phyloP scores from a whole-genome alignment of 2,797 vertebrate species.

The Octomys mimax region DNA sequence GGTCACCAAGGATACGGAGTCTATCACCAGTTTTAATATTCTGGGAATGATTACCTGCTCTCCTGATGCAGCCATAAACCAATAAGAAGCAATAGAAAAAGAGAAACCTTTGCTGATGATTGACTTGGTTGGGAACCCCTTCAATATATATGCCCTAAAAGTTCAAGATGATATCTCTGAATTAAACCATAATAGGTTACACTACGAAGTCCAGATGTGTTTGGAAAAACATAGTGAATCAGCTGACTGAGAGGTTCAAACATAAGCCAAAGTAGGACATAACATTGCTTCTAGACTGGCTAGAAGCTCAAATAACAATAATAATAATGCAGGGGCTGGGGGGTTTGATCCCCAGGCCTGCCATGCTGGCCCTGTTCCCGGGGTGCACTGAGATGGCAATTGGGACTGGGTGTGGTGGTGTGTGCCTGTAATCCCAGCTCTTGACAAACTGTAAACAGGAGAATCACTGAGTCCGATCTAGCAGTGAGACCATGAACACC shows the following conservation, averaged over 20 bases:
- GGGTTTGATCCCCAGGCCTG: no score
- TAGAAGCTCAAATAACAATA: conserved; percentile 89
- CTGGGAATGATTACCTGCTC: conserved; percentile 89
- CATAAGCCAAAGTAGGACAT: conserved; percentile 92
- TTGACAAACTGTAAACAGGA: no score
- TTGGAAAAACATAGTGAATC: conserved; percentile 89
- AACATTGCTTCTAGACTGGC: conserved; percentile 90
- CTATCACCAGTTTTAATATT: conserved; percentile 90
- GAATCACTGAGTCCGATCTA: no score
- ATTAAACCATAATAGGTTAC: conserved; percentile 90
- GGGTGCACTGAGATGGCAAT: no score
- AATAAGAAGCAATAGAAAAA: conserved; percentile 86
- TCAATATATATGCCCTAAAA: conserved; percentile 92
- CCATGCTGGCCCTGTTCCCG: no score
- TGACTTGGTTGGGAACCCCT: conserved; percentile 87
- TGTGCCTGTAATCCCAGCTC: no score
- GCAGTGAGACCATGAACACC: no score
- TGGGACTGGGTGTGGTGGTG: no score
- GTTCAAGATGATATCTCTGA: conserved; percentile 94
- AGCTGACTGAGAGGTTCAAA: conserved; percentile 93
- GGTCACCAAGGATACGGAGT: conserved; percentile 91
- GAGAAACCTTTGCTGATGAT: conserved; percentile 90
- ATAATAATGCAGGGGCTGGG: no score
- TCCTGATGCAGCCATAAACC: conserved; percentile 91
- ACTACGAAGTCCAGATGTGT: not conserved